Percentiles rank a stretch among this genome's conserved stretches.
These are phyloP conservation scores for Fundulus diaphanus DNA, from an alignment of 2,797 vertebrate genomes.

Conservation along the genomic window DNA sequence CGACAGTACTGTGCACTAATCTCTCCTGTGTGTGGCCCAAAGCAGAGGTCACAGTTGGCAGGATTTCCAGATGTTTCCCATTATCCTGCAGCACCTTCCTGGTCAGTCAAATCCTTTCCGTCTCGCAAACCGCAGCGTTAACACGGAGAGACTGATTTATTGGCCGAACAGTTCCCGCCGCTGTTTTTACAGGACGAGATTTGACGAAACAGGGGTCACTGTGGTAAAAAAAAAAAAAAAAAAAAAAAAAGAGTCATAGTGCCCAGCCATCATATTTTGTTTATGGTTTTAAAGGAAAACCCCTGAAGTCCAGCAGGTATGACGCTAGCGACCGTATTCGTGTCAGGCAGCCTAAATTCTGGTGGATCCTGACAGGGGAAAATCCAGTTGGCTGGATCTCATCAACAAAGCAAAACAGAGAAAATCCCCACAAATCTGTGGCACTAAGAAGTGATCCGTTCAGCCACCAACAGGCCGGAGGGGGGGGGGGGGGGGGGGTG, in stretches of 20 bases:
- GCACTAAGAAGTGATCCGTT: conserved; percentile 26
- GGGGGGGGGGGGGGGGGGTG: not conserved
- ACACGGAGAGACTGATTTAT: conserved; percentile 40
- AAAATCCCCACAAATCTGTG: conserved; percentile 50
- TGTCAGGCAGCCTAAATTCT: conserved; percentile 39
- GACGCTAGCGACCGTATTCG: conserved; percentile 34
- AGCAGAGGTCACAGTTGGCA: conserved; percentile 53
- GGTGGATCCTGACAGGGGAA: conserved; percentile 43
- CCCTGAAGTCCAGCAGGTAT: conserved; percentile 33
- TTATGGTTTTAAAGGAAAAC: conserved; percentile 58
- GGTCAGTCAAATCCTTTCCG: conserved; percentile 49
- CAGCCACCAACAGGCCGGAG: conserved; percentile 22
- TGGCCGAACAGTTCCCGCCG: conserved; percentile 29
- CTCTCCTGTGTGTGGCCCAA: conserved; percentile 63
- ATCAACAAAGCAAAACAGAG: conserved; percentile 41
- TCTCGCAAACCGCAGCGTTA: conserved; percentile 34
- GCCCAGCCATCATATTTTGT: conserved; percentile 29
- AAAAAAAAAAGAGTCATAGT: conserved; percentile 16
- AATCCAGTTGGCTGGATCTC: conserved; percentile 54
- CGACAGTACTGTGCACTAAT: conserved; percentile 32
- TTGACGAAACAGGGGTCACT: conserved; percentile 30
- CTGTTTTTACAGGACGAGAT: conserved; percentile 30
- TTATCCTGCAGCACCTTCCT: conserved; percentile 63
- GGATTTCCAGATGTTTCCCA: conserved; percentile 78
- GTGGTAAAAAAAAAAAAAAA: conserved; percentile 19